These are phyloP conservation scores for Trichonephila clavipes DNA, from an alignment of 1,140 invertebrate species.

Conservation along the genomic window DNA sequence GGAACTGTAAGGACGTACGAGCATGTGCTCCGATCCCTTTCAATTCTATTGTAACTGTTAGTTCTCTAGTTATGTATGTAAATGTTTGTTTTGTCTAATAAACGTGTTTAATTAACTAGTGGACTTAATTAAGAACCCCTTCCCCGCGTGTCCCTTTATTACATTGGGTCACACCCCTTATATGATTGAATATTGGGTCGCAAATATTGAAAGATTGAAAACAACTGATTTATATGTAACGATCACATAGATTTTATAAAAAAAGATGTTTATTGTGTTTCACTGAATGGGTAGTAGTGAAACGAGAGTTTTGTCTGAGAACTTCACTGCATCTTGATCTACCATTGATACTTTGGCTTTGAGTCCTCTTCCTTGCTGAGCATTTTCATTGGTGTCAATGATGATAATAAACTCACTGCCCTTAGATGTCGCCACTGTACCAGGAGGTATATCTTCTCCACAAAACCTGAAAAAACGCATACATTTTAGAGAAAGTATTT, in stretches of 20 bases:
- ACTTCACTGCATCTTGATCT: background rate
- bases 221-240: too few species aligned
- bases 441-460: conserved; percentile 65
- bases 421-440: conserved; percentile 57
- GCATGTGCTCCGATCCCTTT: too few species aligned
- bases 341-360: conserved; percentile 67
- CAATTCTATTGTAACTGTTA: too few species aligned
- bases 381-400: conserved; percentile 59
- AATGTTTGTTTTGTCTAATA: too few species aligned
- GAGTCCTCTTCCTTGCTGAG: conserved; percentile 39
- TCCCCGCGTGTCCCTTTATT: too few species aligned
- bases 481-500: background rate
- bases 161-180: too few species aligned
- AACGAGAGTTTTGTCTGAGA: background rate
- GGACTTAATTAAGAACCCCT: too few species aligned
- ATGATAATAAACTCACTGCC: conserved; percentile 69
- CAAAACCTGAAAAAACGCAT: conserved; percentile 58
- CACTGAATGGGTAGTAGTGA: conserved; percentile 1
- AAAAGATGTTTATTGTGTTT: conserved; percentile 5
- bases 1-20: too few species aligned
- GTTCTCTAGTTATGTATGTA: too few species aligned
- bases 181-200: too few species aligned
- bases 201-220: too few species aligned
- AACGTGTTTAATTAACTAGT: too few species aligned
- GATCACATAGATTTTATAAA: background rate